Conservation (phyloP, 1,140 invertebrate genomes). For the Phenacoccus solenopsis region DNA sequence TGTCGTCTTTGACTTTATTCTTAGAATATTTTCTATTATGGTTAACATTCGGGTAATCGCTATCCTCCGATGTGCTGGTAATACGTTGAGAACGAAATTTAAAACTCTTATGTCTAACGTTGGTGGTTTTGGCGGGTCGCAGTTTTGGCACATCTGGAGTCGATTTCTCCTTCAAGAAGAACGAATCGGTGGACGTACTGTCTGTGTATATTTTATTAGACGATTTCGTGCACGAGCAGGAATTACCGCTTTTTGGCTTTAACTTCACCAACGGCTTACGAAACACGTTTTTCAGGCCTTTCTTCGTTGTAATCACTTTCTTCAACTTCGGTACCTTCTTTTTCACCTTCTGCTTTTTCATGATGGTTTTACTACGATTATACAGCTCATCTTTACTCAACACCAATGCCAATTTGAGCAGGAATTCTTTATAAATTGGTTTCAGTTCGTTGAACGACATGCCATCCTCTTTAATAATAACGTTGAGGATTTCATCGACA, state of each 20-base stretch:
- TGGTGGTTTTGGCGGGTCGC: not conserved
- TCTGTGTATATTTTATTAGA: not conserved
- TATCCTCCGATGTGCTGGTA: conserved; percentile 48
- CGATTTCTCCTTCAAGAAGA: not conserved
- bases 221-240: not conserved
- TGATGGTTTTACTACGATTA: conserved; percentile 73
- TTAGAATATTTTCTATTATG: not conserved
- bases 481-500: conserved; percentile 73
- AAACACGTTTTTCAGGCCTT: conserved; percentile 41
- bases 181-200: not conserved
- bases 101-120: not conserved
- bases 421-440: conserved; percentile 78
- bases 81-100: conserved; percentile 17
- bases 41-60: conserved; percentile 40
- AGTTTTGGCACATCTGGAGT: conserved; percentile 1
- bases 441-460: conserved; percentile 87
- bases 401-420: conserved; percentile 70
- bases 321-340: conserved; percentile 29
- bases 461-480: conserved; percentile 75
- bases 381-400: conserved; percentile 81
- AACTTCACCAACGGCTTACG: conserved; percentile 37
- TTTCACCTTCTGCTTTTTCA: conserved; percentile 65
- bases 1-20: conserved; percentile 10
- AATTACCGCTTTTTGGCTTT: conserved; percentile 20
- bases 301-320: conserved; percentile 35